A percentile compares a stretch with the other conserved stretches of the same genome.
These are phyloP conservation scores for Chrysomela aeneicollis DNA, from an alignment of 2,888 invertebrate species.

Conservation along the genomic window DNA sequence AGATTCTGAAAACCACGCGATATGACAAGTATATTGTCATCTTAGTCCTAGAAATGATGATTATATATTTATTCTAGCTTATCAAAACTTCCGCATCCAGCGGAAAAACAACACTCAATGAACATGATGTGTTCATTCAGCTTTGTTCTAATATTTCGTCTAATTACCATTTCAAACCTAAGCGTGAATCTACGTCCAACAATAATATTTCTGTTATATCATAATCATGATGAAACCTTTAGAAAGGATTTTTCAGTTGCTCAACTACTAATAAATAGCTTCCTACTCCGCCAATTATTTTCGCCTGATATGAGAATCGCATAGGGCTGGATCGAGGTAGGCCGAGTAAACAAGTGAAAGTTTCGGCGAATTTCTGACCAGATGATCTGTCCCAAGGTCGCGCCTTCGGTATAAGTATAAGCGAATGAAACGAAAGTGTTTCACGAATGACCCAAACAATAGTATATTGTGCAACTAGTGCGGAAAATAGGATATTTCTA, in stretches of 20 bases:
- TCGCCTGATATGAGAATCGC: not conserved
- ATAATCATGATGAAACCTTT: conserved; percentile 1
- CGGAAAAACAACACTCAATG: too few relatives aligned
- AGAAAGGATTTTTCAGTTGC: conserved; percentile 3
- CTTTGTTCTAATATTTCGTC: too few relatives aligned
- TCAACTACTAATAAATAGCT: not conserved
- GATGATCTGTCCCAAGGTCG: conserved; percentile 1
- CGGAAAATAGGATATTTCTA: too few relatives aligned
- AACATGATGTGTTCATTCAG: too few relatives aligned
- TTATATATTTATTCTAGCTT: too few relatives aligned
- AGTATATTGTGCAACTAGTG: too few relatives aligned
- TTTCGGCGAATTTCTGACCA: not conserved
- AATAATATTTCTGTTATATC: not conserved
- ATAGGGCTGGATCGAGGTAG: not conserved
- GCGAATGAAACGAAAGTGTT: not conserved
- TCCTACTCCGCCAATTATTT: not conserved
- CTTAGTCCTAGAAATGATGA: too few relatives aligned
- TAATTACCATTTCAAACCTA: too few relatives aligned
- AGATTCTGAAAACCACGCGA: too few relatives aligned
- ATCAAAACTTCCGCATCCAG: too few relatives aligned
- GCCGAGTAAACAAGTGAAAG: not conserved
- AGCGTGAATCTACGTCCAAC: not conserved
- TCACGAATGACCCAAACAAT: not conserved
- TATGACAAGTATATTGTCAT: too few relatives aligned
- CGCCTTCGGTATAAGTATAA: not conserved